Percentiles rank a stretch among this genome's conserved stretches.
These are phyloP conservation scores for Nothocercus nigrocapillus DNA, from an alignment of 2,113 vertebrate genomes.

Conservation along the genomic window DNA sequence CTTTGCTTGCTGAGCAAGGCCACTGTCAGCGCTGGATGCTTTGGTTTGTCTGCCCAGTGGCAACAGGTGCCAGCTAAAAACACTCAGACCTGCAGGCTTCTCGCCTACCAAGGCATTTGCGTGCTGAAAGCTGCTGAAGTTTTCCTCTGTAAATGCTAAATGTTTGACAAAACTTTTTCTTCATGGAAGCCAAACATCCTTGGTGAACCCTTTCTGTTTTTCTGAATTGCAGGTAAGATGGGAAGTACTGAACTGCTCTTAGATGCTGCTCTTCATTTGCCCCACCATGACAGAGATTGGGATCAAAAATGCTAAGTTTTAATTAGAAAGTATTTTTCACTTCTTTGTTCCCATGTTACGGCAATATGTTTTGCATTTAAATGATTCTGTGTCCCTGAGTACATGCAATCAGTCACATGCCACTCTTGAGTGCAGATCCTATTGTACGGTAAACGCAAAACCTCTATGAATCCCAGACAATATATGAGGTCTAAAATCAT, in stretches of 20 bases:
- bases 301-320: slow-evolving; percentile 35
- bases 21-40: background rate
- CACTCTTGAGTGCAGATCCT: slow-evolving; percentile 31
- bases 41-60: background rate
- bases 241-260: background rate
- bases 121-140: background rate
- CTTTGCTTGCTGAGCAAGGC: background rate
- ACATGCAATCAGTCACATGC: slow-evolving; percentile 42
- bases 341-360: slow-evolving; percentile 31
- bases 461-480: slow-evolving; percentile 37
- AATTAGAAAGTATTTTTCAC: slow-evolving; percentile 49
- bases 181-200: background rate
- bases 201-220: background rate
- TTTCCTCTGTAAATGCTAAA: background rate
- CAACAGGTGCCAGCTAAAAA: background rate
- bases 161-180: background rate
- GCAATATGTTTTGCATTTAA: slow-evolving; percentile 57
- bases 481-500: slow-evolving; percentile 24
- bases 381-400: background rate
- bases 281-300: slow-evolving; percentile 4
- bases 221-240: background rate
- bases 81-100: background rate
- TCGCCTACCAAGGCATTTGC: background rate
- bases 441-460: slow-evolving; percentile 33
- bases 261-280: slow-evolving; percentile 1